Evolutionary conservation across 2,888 invertebrate species (phyloP).

Genomic region (Tinea semifulvella): DNA sequence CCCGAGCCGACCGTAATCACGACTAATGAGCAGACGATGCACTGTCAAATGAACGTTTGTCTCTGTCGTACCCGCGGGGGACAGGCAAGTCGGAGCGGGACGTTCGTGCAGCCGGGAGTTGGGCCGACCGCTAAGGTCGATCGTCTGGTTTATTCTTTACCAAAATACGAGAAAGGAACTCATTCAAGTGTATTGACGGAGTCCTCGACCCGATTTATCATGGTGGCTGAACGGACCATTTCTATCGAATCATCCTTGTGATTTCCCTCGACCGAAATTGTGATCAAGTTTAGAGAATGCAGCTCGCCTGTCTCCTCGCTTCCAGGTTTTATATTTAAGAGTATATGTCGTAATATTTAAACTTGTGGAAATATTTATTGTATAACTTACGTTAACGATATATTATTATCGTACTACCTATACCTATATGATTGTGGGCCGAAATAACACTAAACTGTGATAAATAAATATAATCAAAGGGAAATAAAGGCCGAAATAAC

Average conservation of each 20-base stretch:
- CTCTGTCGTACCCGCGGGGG: slow-evolving; percentile 34
- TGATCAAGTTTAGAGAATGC: no score
- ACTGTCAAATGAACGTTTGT: slow-evolving; percentile 37
- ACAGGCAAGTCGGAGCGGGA: slow-evolving; percentile 37
- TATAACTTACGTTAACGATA: no score
- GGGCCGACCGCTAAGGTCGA: slow-evolving; percentile 41
- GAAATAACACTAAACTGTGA: no score
- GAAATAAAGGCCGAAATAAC: no score
- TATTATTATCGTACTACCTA: no score
- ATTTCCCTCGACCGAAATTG: not conserved
- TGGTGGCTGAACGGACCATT: slow-evolving; percentile 7
- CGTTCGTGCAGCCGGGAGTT: slow-evolving; percentile 31
- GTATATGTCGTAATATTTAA: no score
- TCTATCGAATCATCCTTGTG: not conserved
- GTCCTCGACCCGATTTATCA: slow-evolving; percentile 49
- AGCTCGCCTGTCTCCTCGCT: no score
- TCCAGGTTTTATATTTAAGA: no score
- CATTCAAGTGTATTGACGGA: slow-evolving; percentile 34
- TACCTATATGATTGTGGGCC: no score
- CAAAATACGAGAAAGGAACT: slow-evolving; percentile 54
- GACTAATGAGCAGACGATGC: slow-evolving; percentile 60
- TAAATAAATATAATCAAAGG: no score
- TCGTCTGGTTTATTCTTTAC: slow-evolving; percentile 55
- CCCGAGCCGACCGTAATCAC: slow-evolving; percentile 46
- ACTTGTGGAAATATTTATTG: no score